Conservation (phyloP, 2,888 invertebrate genomes). For the Sclerodermus sp. region DNA sequence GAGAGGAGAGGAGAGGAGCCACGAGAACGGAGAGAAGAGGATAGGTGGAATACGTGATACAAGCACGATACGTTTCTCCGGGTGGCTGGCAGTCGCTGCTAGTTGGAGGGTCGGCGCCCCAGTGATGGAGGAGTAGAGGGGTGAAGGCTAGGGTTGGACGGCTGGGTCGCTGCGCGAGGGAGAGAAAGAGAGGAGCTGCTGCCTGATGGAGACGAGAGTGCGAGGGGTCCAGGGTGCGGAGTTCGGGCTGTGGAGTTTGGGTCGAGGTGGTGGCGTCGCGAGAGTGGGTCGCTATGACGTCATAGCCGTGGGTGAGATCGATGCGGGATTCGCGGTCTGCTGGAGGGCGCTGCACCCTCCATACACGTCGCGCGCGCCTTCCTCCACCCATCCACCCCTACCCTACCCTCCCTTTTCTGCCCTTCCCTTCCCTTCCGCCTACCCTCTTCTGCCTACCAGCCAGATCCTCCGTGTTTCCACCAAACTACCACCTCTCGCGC, state of each 20-base stretch:
- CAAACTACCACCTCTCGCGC: neutral
- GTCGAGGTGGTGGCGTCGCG: constrained; percentile 26
- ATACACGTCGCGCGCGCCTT: too few species aligned
- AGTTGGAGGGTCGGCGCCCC: constrained; percentile 6
- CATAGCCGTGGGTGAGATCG: constrained; percentile 37
- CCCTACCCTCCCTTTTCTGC: neutral
- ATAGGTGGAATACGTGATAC: too few species aligned
- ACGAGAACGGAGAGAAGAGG: too few species aligned
- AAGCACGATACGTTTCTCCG: neutral
- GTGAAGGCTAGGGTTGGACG: neutral
- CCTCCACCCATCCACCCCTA: neutral
- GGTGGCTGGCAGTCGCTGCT: neutral
- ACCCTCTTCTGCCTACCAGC: neutral
- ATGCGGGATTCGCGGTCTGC: constrained; percentile 39
- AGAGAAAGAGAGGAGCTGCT: neutral
- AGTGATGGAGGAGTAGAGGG: constrained; percentile 4
- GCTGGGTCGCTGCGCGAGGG: neutral
- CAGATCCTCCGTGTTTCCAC: too few species aligned
- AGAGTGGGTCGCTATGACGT: constrained; percentile 36
- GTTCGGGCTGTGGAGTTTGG: constrained; percentile 19
- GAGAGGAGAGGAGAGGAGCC: too few species aligned
- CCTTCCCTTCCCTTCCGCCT: neutral
- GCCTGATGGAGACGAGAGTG: too few species aligned
- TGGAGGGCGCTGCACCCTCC: constrained; percentile 27
- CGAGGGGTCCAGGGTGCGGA: constrained; percentile 4